phyloP scores from a whole-genome alignment of 1,140 invertebrate genomes.

The Drosophila melanica region DNA sequence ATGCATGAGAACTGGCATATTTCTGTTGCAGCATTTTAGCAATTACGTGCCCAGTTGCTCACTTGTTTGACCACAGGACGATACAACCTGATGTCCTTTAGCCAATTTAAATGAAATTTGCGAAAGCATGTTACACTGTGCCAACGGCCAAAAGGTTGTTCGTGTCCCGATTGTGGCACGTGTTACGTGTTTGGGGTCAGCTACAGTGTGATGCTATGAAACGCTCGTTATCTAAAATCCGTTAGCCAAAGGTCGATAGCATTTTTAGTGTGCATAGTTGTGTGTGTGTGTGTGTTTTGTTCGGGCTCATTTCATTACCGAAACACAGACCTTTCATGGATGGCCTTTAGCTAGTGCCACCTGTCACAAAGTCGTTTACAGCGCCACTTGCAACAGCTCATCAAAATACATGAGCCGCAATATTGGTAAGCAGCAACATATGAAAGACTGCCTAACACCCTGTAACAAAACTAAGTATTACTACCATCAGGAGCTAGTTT shows the following conservation, averaged over 20 bases:
- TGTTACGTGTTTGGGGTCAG: constrained; percentile 14
- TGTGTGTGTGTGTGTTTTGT: too few species aligned
- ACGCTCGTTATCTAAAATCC: constrained; percentile 41
- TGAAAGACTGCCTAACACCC: constrained; percentile 3
- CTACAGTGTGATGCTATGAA: constrained; percentile 11
- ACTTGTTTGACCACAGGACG: constrained; percentile 7
- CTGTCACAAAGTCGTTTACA: constrained; percentile 24
- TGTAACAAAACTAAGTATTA: not conserved
- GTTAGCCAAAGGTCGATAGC: constrained; percentile 20
- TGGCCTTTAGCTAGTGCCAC: constrained; percentile 8
- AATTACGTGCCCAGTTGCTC: constrained; percentile 55
- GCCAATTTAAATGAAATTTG: constrained; percentile 47
- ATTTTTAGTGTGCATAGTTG: constrained; percentile 6
- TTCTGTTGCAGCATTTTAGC: constrained; percentile 39
- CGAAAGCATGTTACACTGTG: constrained; percentile 18
- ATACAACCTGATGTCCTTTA: not conserved
- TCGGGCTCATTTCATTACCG: constrained; percentile 36
- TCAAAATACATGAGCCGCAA: constrained; percentile 32
- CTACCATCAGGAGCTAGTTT: too few species aligned
- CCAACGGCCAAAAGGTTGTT: constrained; percentile 3
- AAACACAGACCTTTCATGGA: constrained; percentile 8
- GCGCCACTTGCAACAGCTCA: constrained; percentile 5
- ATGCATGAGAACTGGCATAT: constrained; percentile 58
- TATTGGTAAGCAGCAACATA: not conserved
- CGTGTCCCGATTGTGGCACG: constrained; percentile 30